Base-by-base conservation (phyloP, 2,113 vertebrate genomes). In the Gadus macrocephalus region DNA sequence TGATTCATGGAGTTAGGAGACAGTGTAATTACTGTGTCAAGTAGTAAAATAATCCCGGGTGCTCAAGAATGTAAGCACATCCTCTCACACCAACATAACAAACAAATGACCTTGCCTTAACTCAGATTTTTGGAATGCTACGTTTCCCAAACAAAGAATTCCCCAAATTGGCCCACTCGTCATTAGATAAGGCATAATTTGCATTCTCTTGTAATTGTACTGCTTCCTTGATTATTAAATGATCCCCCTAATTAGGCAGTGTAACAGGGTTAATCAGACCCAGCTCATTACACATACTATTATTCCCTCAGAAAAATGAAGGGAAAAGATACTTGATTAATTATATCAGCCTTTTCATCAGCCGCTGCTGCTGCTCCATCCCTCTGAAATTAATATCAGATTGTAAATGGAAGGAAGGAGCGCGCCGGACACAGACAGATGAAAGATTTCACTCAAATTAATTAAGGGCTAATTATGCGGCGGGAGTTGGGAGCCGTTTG, bases 401-500 rank as follows among this genome's bases (percentile, higher is more conserved):
- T 89, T 93, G 91, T 93, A 95, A 96, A 97, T 96, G 94, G 94
- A 95, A 92, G 90, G 91, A 91, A 92, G 93, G 94, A 93, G 93
- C 93, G 93, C 93, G 92, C 90, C 81, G 86, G 92, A 92, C 91
- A 90, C 77, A 87, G 91, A 93, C 92, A 94, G 94, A 96, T 93
- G 93, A 98, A 97, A 96, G 93, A 93, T 94, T 93, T 93, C 87
- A 88, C 91, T 92, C 90, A 93, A 93, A 95, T 95, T 95, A 95
- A 96, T 94, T 94, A 94, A 92, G 86, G 80, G 77, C 86, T 94
- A 95, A 96, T 95, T 96, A 94, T 89, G 90, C 85, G 76, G 86
- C 89, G 75, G 88, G 90, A 92, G 92, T 91, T 91, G 92, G 89
- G 90, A 92, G 92, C 90, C 90, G 91, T 91, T 93, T 90, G 90